Evolutionary conservation across 2,113 vertebrate genomes (phyloP).

Genomic region (Hydrochoerus hydrochaeris): DNA sequence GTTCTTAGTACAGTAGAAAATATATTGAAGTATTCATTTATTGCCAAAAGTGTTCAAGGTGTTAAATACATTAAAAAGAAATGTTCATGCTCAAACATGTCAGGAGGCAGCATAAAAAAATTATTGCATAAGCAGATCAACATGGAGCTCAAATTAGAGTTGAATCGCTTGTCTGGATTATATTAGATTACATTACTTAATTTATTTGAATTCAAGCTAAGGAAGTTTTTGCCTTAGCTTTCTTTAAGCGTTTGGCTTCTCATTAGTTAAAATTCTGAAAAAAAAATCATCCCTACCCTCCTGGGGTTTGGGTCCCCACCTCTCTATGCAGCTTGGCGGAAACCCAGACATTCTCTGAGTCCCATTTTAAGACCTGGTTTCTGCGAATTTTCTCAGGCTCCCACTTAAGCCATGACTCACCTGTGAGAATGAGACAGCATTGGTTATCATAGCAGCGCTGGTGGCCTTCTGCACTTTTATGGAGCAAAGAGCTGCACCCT

Average conservation of each 20-base stretch:
- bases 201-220: not conserved
- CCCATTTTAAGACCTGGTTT: not conserved
- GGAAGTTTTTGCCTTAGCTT: not conserved
- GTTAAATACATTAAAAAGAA: not conserved
- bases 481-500: not conserved
- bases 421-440: not conserved
- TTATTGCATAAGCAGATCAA: not conserved
- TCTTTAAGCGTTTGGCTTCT: not conserved
- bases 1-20: not conserved
- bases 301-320: not conserved
- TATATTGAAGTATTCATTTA: not conserved
- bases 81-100: not conserved
- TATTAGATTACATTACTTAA: not conserved
- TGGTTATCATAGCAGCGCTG: not conserved
- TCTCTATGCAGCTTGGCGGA: too few species aligned
- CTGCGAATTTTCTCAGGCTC: not conserved
- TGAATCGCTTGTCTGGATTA: not conserved
- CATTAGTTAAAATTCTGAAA: not conserved
- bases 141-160: not conserved
- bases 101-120: not conserved
- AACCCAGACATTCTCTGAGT: not conserved
- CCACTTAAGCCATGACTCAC: not conserved
- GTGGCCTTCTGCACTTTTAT: not conserved
- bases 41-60: not conserved
- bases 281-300: not conserved